Conservation (phyloP, 2,113 vertebrate genomes). For the Melanotaenia duboulayi region DNA sequence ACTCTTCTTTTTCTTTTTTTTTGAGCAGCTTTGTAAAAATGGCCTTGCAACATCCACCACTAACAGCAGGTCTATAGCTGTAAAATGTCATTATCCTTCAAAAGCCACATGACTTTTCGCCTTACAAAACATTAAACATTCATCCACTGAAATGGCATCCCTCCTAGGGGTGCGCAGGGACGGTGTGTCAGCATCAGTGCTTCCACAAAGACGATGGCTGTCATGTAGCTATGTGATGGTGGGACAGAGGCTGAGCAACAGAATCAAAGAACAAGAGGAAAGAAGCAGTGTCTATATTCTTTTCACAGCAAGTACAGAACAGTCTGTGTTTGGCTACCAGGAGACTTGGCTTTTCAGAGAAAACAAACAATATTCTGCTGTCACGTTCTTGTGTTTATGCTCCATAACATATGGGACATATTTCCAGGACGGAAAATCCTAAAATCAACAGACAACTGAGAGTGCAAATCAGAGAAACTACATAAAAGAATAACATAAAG, state of each 20-base stretch:
- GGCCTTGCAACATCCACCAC: constrained; percentile 2
- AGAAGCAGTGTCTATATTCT: constrained; percentile 40
- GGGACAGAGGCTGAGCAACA: constrained; percentile 40
- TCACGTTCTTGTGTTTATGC: constrained; percentile 18
- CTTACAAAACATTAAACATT: constrained; percentile 49
- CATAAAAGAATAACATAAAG: constrained; percentile 14
- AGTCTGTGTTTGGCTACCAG: constrained; percentile 31
- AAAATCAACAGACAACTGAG: constrained; percentile 24
- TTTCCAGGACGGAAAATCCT: constrained; percentile 38
- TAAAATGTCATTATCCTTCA: constrained; percentile 31
- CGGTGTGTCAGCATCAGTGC: constrained; percentile 49
- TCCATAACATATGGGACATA: constrained; percentile 31
- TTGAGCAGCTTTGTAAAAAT: neutral
- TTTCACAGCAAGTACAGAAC: constrained; percentile 55
- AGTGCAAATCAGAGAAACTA: neutral
- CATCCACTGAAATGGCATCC: constrained; percentile 56
- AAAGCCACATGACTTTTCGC: constrained; percentile 15
- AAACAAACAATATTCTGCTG: constrained; percentile 22
- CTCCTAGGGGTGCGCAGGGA: constrained; percentile 43
- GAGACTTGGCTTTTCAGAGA: constrained; percentile 47
- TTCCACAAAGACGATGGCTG: constrained; percentile 46
- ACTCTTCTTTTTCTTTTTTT: neutral
- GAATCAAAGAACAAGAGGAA: constrained; percentile 35
- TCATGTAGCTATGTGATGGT: constrained; percentile 33
- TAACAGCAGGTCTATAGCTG: neutral